Percentiles rank a stretch among this genome's conserved stretches.
phyloP scores from a whole-genome alignment of 2,888 invertebrate species.

The Automeris io region DNA sequence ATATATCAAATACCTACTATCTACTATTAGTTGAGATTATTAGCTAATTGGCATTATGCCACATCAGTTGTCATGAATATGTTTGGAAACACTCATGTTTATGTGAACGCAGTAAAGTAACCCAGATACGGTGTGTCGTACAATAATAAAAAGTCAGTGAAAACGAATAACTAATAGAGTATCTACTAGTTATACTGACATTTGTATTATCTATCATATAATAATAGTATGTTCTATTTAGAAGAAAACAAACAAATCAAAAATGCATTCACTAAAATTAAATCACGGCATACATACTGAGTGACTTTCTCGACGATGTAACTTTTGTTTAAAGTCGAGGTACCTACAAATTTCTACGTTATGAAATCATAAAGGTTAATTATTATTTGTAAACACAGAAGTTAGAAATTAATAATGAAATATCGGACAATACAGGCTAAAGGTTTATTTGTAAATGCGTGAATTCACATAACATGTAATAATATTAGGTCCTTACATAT shows the following conservation, averaged over 20 bases:
- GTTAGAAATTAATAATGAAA: no score
- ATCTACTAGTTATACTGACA: not conserved
- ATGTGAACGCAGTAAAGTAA: conserved; percentile 48
- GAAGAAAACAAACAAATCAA: not conserved
- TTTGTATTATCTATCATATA: not conserved
- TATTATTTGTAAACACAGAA: no score
- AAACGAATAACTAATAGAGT: not conserved
- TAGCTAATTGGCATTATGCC: conserved; percentile 32
- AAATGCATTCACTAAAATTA: not conserved
- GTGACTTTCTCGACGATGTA: no score
- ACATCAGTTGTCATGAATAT: conserved; percentile 45
- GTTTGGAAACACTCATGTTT: conserved; percentile 40
- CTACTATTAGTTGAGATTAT: conserved; percentile 15
- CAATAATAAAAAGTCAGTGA: not conserved
- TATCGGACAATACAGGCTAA: no score
- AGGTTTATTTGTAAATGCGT: no score
- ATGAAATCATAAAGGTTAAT: no score
- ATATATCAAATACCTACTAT: no score
- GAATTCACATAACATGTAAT: no score
- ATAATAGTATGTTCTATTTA: not conserved
- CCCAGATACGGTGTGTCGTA: conserved; percentile 33
- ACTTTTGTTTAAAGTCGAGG: no score
- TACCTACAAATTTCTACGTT: no score
- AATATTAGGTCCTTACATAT: no score
- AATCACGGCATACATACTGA: not conserved